These are phyloP conservation scores for Cacatua alba DNA, from an alignment of 2,113 vertebrate species.

Conservation along the genomic window DNA sequence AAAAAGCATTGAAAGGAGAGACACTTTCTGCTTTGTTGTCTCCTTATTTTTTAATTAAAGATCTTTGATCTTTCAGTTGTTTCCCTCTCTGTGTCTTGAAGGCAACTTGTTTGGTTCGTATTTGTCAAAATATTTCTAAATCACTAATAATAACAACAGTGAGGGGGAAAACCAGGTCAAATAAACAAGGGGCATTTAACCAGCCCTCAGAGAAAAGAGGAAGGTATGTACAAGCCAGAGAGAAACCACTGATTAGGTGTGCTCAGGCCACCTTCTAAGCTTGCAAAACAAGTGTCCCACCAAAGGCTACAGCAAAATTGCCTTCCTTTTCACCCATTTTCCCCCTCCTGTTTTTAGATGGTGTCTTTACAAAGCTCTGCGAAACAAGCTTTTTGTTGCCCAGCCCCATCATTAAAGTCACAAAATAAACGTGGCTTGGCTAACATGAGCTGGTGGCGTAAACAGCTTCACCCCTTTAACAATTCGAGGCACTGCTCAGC, in stretches of 20 bases:
- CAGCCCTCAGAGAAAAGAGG: slow-evolving; percentile 2
- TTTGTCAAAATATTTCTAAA: not conserved
- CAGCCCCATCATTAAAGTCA: not conserved
- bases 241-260: not conserved
- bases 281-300: not conserved
- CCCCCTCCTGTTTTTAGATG: not conserved
- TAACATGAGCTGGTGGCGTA: not conserved
- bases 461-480: slow-evolving; percentile 34
- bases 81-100: not conserved
- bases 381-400: not conserved
- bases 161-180: not conserved
- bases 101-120: not conserved
- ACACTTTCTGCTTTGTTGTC: not conserved
- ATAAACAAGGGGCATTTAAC: not conserved
- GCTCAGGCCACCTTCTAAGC: not conserved
- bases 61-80: not conserved
- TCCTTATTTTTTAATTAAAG: slow-evolving; percentile 19
- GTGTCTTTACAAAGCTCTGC: not conserved
- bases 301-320: not conserved
- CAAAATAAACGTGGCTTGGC: not conserved
- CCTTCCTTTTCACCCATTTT: not conserved
- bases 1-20: not conserved
- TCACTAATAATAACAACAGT: not conserved
- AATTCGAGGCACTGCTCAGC: slow-evolving; percentile 24
- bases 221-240: not conserved